Conservation (phyloP, 2,797 vertebrate species). For the Ptychadena robeensis region DNA sequence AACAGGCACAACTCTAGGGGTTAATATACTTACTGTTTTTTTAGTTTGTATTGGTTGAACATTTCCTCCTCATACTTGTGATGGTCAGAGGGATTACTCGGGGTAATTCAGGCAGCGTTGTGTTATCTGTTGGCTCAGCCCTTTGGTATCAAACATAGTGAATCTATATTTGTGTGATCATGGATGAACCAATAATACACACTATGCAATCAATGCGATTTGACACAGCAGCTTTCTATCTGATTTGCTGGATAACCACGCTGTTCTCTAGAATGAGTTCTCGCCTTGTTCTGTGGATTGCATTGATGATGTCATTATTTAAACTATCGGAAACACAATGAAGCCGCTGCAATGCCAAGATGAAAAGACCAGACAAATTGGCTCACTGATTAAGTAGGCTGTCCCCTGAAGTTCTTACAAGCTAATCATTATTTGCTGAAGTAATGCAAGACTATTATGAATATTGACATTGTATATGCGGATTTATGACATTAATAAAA, state of each 20-base stretch:
- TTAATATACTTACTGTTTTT: not conserved
- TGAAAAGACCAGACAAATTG: constrained; percentile 29
- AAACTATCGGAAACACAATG: constrained; percentile 13
- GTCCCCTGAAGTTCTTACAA: constrained; percentile 25
- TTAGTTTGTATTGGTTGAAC: constrained; percentile 15
- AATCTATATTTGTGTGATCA: constrained; percentile 50
- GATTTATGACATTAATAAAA: constrained; percentile 43
- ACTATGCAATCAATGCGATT: constrained; percentile 22
- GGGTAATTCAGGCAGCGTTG: constrained; percentile 31
- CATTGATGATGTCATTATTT: constrained; percentile 10
- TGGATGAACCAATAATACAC: constrained; percentile 38
- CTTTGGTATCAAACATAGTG: constrained; percentile 15
- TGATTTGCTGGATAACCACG: not conserved
- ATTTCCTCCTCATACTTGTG: not conserved
- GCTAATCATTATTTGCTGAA: constrained; percentile 42
- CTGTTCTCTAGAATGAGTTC: not conserved
- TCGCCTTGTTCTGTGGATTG: not conserved
- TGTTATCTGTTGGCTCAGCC: constrained; percentile 40
- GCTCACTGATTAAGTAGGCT: constrained; percentile 17
- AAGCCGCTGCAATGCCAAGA: constrained; percentile 10
- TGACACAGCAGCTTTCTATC: constrained; percentile 7
- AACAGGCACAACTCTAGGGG: too few relatives aligned
- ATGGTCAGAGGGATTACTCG: constrained; percentile 35
- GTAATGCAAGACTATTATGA: constrained; percentile 42
- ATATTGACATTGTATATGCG: constrained; percentile 41